Conservation (phyloP, 2,888 invertebrate genomes). For the Marasmarcha lunaedactyla region DNA sequence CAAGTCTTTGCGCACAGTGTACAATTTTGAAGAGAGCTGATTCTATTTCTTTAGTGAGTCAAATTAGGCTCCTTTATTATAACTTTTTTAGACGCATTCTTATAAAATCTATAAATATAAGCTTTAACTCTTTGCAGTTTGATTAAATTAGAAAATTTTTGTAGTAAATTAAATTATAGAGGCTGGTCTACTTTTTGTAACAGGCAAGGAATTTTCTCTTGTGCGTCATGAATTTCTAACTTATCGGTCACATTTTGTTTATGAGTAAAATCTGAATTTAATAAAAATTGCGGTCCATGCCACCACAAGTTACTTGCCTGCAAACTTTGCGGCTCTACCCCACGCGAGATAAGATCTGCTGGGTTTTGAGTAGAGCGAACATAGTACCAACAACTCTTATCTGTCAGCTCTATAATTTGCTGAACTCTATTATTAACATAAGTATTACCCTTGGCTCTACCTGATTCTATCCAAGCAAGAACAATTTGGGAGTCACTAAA, state of each 20-base stretch:
- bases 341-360: slow-evolving; percentile 4
- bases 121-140: not conserved
- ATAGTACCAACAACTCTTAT: slow-evolving; percentile 1
- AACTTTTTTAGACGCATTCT: not conserved
- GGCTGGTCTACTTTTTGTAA: not conserved
- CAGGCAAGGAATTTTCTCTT: not conserved
- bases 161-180: not conserved
- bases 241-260: not conserved
- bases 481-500: slow-evolving; percentile 6
- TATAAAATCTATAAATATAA: slow-evolving; percentile 1
- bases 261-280: not conserved
- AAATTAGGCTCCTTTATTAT: not conserved
- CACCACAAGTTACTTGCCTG: slow-evolving; percentile 1
- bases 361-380: slow-evolving; percentile 2
- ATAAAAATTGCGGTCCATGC: slow-evolving; percentile 1
- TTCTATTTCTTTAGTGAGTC: not conserved
- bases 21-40: not conserved
- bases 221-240: not conserved
- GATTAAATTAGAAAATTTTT: not conserved
- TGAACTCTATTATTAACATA: slow-evolving; percentile 3
- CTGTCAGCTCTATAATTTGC: not conserved
- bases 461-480: slow-evolving; percentile 3
- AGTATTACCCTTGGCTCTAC: not conserved
- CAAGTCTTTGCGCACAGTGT: not conserved
- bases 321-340: slow-evolving; percentile 1